Conservation (phyloP, 2,797 vertebrate genomes). For the Gallinago stenura region DNA sequence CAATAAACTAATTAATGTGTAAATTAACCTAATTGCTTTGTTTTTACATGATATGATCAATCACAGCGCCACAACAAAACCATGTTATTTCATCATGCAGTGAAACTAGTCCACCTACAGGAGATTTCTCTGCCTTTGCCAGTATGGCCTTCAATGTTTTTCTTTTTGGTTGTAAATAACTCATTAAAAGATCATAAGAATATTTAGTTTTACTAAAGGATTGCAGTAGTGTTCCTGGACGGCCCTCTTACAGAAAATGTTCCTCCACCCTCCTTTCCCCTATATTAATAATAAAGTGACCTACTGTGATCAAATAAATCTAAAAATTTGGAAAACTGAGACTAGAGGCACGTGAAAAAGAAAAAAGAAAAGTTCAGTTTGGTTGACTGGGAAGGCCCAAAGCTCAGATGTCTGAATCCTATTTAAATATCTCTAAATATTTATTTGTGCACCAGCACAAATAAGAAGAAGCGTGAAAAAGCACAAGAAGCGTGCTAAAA, state of each 20-base stretch:
- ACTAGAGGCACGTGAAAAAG: neutral
- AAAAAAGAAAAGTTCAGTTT: neutral
- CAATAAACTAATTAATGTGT: conserved; percentile 46
- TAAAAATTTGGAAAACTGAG: neutral
- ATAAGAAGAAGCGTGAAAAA: neutral
- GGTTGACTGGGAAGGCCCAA: neutral
- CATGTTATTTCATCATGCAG: neutral
- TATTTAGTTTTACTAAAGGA: neutral
- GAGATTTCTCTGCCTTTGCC: neutral
- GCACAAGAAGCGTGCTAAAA: neutral
- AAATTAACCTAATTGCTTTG: conserved; percentile 55
- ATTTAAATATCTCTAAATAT: neutral
- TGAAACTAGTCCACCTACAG: neutral
- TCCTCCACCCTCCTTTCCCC: neutral
- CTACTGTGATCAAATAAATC: neutral
- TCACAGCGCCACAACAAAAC: conserved; percentile 1
- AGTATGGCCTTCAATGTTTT: neutral
- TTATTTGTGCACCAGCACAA: neutral
- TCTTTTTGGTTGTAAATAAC: neutral
- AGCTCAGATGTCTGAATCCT: neutral
- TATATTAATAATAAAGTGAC: neutral
- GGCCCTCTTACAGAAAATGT: neutral
- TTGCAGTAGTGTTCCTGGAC: neutral
- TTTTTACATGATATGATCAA: conserved; percentile 9
- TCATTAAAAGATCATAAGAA: neutral